Percentiles rank a stretch among this genome's conserved stretches.
Conservation (phyloP, 2,888 invertebrate species). For the Callyntrura guangdongensis region DNA sequence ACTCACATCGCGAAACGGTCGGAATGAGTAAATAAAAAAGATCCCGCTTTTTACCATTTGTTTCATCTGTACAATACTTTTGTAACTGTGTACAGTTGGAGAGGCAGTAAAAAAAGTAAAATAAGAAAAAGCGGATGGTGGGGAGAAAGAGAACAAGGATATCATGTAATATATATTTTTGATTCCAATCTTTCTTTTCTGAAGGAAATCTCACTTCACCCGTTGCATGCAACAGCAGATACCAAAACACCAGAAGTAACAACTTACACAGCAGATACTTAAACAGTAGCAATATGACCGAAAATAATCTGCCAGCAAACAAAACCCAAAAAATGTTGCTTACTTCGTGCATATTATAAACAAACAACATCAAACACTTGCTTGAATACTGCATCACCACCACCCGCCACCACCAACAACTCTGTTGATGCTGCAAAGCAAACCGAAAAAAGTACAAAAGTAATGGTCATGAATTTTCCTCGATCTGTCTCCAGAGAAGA, state of each 20-base stretch:
- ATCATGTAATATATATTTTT: slow-evolving; percentile 64
- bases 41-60: slow-evolving; percentile 28
- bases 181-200: slow-evolving; percentile 71
- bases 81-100: background rate
- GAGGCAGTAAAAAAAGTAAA: background rate
- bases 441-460: slow-evolving; percentile 45
- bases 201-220: slow-evolving; percentile 74
- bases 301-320: slow-evolving; percentile 24
- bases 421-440: background rate
- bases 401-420: background rate
- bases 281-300: background rate
- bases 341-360: slow-evolving; percentile 46
- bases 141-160: background rate
- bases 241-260: background rate
- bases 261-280: background rate
- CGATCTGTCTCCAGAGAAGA: slow-evolving; percentile 77
- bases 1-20: slow-evolving; percentile 10
- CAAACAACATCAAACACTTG: slow-evolving; percentile 48
- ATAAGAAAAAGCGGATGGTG: background rate
- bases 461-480: slow-evolving; percentile 77
- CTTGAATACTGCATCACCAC: background rate
- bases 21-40: slow-evolving; percentile 56
- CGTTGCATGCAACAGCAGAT: slow-evolving; percentile 15
- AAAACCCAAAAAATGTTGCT: slow-evolving; percentile 19
- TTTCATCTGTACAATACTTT: background rate